A percentile compares a stretch with the other conserved stretches of the same genome.
phyloP scores from a whole-genome alignment of 2,113 vertebrate genomes.

The Nyctibius bracteatus region DNA sequence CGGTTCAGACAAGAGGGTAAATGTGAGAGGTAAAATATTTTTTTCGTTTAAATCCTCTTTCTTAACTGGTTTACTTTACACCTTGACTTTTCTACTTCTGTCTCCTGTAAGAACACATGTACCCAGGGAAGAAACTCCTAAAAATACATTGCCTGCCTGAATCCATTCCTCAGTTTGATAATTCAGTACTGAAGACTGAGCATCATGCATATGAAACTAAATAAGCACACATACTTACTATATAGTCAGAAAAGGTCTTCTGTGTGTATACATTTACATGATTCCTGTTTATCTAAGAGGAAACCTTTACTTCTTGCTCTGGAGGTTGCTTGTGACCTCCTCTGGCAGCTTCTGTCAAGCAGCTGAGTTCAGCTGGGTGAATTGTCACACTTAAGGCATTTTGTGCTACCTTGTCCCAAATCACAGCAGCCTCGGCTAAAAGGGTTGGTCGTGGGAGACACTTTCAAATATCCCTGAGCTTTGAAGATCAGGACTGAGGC shows the following conservation, averaged over 20 bases:
- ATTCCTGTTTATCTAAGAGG: background rate
- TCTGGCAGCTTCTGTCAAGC: background rate
- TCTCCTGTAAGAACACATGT: background rate
- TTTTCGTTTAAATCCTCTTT: background rate
- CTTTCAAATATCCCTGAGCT: background rate
- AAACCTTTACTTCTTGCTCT: background rate
- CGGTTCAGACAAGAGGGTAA: background rate
- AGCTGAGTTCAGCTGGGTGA: background rate
- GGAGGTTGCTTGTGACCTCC: background rate
- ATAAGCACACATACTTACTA: background rate
- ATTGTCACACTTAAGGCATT: background rate
- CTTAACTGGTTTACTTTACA: background rate
- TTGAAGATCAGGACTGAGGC: background rate
- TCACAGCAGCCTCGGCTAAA: background rate
- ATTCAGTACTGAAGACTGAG: background rate
- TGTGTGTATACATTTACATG: background rate
- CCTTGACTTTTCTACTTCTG: background rate
- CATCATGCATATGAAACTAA: background rate
- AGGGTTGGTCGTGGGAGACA: background rate
- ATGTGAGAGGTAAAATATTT: background rate
- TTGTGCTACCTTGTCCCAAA: background rate
- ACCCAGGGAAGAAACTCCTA: background rate
- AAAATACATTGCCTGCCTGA: background rate
- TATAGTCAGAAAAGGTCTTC: background rate
- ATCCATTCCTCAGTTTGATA: background rate